These are phyloP conservation scores for Chaetophractus vellerosus DNA, from an alignment of 2,797 vertebrate species.

Conservation along the genomic window DNA sequence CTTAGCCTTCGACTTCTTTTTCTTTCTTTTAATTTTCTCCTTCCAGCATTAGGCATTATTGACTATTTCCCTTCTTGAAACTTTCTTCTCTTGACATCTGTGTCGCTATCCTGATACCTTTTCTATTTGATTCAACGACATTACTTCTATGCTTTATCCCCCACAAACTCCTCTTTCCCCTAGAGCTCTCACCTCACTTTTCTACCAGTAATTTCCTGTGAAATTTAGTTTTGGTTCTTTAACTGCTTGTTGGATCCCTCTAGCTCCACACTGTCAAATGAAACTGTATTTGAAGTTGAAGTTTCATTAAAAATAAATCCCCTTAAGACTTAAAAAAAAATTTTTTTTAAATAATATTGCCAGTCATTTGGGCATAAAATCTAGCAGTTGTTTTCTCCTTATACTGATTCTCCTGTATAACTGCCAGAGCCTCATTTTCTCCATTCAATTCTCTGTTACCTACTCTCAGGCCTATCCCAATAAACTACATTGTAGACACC, in stretches of 20 bases:
- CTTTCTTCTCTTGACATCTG: not conserved
- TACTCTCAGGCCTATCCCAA: not conserved
- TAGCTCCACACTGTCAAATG: not conserved
- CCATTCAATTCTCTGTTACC: not conserved
- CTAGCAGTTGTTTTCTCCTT: not conserved
- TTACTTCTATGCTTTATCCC: not conserved
- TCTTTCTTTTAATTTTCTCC: not conserved
- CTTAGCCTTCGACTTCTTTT: constrained; percentile 23
- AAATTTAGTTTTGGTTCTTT: constrained; percentile 28
- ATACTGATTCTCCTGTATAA: not conserved
- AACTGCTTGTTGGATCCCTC: not conserved
- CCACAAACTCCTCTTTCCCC: not conserved
- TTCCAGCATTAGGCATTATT: not conserved
- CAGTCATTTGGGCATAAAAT: not conserved
- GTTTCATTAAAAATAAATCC: constrained; percentile 54
- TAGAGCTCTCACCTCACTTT: not conserved
- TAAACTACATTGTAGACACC: not conserved
- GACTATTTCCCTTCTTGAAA: not conserved
- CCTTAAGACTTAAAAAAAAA: not conserved
- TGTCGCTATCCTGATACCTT: not conserved
- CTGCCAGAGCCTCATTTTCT: not conserved
- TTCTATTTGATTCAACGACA: not conserved
- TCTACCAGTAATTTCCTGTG: not conserved
- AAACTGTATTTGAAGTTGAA: constrained; percentile 48
- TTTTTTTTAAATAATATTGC: not conserved